Evolutionary conservation across 1,140 invertebrate genomes (phyloP), one percentile per base, ranked within the genome.

Genomic region (Sarcophaga peregrina): DNA sequence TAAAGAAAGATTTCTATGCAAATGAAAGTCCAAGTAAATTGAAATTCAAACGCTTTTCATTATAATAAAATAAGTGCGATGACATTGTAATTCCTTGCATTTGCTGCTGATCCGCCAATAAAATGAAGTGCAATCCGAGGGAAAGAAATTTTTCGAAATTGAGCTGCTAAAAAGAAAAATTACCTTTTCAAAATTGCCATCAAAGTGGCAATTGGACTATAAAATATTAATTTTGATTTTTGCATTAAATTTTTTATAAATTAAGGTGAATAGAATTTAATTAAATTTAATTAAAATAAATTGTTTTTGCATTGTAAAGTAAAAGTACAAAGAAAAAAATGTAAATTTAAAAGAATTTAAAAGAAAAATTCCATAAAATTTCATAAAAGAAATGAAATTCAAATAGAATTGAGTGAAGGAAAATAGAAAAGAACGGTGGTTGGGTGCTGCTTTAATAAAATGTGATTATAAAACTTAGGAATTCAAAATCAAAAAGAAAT

Each of bases 101-200:
- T 15, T 46, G 80, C 62, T 68, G 62, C 80, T 62, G 11, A 81
- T 81, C 75, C 75, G 62, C 62, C 62, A 68, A 20, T 68, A 68
- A 9, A 25, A 20, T 68, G 8, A 37, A 20, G 62, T 25, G 62
- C 62, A 68, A 68, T 8, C 62, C n/a, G 62, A n/a, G 62, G 17
- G 20, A 68, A 37, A 37, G 4, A 37, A 62, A 68, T 68, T 37
- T 5, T 68, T 68, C 15, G 8, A 25, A 68, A 20, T 0, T 20
- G 17, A n/a, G n/a, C n/a, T 68, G n/a, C n/a, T 25, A 17, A 25
- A 20, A 62, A 62, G 37, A 50, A 62, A 85, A 83, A 81, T 95
- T 96, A 96, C 95, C 95, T 96, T 92, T 94, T 93, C 90, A 96
- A 93, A 90, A 96, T 93, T 92, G 95, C 94, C 94, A 96, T 95